Evolutionary conservation across 2,888 invertebrate species (phyloP), one percentile per base, ranked within the genome.

Genomic region (Leucophenga montana): DNA sequence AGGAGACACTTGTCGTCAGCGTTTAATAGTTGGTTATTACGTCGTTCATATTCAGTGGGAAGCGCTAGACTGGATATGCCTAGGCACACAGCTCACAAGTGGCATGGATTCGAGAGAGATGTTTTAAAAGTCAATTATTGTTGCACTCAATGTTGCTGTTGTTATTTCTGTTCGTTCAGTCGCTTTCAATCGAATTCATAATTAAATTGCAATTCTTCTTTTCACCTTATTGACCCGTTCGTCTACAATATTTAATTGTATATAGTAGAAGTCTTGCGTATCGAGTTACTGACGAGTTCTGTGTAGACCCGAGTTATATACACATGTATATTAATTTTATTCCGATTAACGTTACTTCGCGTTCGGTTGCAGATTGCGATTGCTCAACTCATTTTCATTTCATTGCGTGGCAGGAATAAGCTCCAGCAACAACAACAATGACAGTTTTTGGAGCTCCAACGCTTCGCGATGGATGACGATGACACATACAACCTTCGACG

Each of bases 211-310:
- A 1, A 5, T n/a, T 46, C 11, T n/a, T 16, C 46, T 46, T 46
- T 64, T 64, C 62, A 64, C 62, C 62, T 64, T 64, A 46, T 64
- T 27, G 46, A 64, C 62, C 48, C 39, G 16, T 14, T 57, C 18
- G 1, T 6, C 31, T 13, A 11, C 44, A 16, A 20, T 27, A 9
- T 39, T 13, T 6, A n/a, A 13, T 2, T 18, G 61, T 33, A 20
- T 18, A 27, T n/a, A n/a, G 33, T n/a, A n/a, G 57, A 57, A 22
- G n/a, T 22, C 22, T 54, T 54, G 57, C 6, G 27, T 27, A 57
- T 27, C 57, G 4, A 16, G 48, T 48, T 48, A 20, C 20, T 13
- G 54, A 18, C 54, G n/a, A 20, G 11, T 14, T 56, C 56, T 6
- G 31, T 14, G 14, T 57, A 18, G 22, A n/a, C 31, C 9, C 11